These are phyloP conservation scores for Psittacula cyanocephala DNA, from an alignment of 2,113 vertebrate genomes.

Conservation along the genomic window DNA sequence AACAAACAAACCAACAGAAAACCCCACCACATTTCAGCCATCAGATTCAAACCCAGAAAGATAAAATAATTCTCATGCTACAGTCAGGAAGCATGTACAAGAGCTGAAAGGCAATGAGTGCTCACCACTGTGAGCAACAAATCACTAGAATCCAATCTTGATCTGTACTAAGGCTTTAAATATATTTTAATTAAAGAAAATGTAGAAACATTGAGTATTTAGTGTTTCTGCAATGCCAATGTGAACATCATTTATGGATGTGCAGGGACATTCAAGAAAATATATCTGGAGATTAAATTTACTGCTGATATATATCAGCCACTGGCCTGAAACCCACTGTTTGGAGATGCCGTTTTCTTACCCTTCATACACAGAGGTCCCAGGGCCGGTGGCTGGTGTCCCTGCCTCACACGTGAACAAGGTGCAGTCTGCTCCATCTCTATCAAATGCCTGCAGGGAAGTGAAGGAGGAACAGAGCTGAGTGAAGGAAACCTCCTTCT, in stretches of 20 bases:
- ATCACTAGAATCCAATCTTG: background rate
- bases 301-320: background rate
- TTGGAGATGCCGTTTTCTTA: background rate
- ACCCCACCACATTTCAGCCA: background rate
- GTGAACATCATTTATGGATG: background rate
- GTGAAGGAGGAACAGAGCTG: background rate
- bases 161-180: background rate
- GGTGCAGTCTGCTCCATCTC: background rate
- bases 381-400: background rate
- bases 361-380: background rate
- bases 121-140: background rate
- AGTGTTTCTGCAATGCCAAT: background rate
- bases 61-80: background rate
- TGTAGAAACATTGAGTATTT: background rate
- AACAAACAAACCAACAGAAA: too few relatives aligned
- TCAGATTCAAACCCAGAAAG: background rate
- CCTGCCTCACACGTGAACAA: fast-evolving
- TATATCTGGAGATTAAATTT: background rate
- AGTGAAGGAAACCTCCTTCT: background rate
- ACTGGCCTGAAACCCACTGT: background rate
- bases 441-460: background rate
- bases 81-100: background rate
- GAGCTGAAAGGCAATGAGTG: background rate
- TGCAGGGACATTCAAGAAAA: background rate
- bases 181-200: background rate